A percentile compares a stretch with the other conserved stretches of the same genome.
phyloP scores from a whole-genome alignment of 2,797 vertebrate species.

The Silurus aristotelis region DNA sequence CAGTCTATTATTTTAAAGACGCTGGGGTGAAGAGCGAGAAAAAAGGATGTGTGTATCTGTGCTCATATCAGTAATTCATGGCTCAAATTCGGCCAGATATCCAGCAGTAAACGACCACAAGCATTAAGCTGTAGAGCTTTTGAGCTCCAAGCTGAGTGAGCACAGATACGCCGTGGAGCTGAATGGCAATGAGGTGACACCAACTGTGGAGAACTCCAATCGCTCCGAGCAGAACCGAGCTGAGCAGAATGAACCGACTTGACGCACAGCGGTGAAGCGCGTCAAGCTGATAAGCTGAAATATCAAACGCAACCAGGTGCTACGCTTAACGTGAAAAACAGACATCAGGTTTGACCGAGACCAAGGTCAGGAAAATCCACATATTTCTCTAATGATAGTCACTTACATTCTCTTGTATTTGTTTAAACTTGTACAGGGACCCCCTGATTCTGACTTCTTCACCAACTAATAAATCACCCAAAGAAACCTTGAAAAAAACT shows the following conservation, averaged over 20 bases:
- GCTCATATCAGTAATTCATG: neutral
- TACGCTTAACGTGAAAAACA: neutral
- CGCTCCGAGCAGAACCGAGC: neutral
- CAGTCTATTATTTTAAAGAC: neutral
- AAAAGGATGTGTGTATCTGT: neutral
- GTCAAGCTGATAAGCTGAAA: slow-evolving; percentile 14
- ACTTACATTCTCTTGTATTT: neutral
- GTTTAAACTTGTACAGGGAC: neutral
- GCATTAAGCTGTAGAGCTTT: neutral
- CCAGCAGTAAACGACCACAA: neutral
- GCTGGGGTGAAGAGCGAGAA: neutral
- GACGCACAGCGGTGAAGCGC: neutral
- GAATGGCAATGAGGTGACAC: slow-evolving; percentile 11
- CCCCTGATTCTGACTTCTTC: neutral
- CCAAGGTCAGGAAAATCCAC: neutral
- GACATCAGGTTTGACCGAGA: neutral
- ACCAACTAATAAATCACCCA: neutral
- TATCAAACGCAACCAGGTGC: slow-evolving; percentile 20
- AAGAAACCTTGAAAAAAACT: neutral
- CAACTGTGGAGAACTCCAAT: slow-evolving; percentile 13
- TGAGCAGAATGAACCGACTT: slow-evolving; percentile 3
- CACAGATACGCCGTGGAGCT: neutral
- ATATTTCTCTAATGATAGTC: neutral
- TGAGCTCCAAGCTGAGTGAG: neutral
- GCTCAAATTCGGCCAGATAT: neutral